phyloP scores from a whole-genome alignment of 2,113 vertebrate genomes.

The Podiceps cristatus region DNA sequence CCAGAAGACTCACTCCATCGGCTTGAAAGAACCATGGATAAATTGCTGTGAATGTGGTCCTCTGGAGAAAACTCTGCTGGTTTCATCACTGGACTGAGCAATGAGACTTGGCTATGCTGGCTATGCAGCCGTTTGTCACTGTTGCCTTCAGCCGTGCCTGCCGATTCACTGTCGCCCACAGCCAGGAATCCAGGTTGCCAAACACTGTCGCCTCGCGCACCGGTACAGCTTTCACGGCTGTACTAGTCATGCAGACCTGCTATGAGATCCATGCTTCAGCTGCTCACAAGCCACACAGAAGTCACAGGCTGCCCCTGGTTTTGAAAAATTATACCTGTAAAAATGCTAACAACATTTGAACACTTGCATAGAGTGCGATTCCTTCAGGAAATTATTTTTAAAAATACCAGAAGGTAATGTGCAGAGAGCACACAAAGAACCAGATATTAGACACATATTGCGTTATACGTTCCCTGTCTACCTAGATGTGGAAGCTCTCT shows the following conservation, averaged over 20 bases:
- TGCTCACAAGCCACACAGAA: not conserved
- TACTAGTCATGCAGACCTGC: not conserved
- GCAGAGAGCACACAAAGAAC: not conserved
- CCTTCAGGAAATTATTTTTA: not conserved
- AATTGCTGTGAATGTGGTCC: not conserved
- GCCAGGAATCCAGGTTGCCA: not conserved
- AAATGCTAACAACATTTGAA: not conserved
- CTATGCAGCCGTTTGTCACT: not conserved
- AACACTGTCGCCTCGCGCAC: not conserved
- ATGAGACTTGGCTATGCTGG: not conserved
- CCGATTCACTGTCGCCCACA: not conserved
- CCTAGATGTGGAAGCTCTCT: not conserved
- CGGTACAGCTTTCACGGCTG: not conserved
- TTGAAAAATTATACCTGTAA: not conserved
- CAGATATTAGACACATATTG: not conserved
- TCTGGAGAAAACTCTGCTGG: not conserved
- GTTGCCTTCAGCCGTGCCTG: not conserved
- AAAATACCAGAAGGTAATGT: not conserved
- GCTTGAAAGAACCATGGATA: not conserved
- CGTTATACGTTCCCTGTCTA: not conserved
- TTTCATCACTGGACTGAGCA: not conserved
- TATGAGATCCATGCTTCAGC: rapidly evolving
- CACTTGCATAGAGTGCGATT: rapidly evolving
- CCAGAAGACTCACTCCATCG: not conserved
- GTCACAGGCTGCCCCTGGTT: not conserved